phyloP scores from a whole-genome alignment of 2,113 vertebrate species.

The Cryptoleucopteryx plumbea region DNA sequence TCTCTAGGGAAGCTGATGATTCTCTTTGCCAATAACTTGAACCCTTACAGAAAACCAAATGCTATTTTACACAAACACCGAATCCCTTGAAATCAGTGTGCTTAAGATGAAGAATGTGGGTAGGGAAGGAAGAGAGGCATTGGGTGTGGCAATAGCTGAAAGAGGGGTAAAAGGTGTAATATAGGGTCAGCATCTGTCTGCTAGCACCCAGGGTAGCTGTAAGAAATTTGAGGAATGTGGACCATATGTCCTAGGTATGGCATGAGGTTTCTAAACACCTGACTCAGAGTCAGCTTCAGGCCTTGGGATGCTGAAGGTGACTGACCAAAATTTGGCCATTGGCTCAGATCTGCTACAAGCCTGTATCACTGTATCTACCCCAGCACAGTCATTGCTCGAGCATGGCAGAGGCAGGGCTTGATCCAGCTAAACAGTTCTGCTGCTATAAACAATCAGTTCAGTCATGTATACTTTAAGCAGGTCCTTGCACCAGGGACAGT shows the following conservation, averaged over 20 bases:
- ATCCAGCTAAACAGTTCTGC: neutral
- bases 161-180: neutral
- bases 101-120: neutral
- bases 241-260: neutral
- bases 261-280: neutral
- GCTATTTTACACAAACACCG: rapidly evolving
- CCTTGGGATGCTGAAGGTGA: neutral
- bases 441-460: neutral
- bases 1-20: neutral
- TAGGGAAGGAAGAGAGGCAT: neutral
- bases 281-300: neutral
- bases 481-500: neutral
- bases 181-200: neutral
- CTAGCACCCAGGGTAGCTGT: neutral
- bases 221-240: neutral
- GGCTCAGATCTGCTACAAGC: neutral
- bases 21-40: neutral
- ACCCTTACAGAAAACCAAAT: neutral
- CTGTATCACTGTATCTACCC: rapidly evolving
- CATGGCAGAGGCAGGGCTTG: neutral
- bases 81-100: neutral
- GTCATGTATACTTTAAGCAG: neutral
- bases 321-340: neutral
- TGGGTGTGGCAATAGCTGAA: neutral
- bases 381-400: neutral